Evolutionary conservation across 2,113 vertebrate species (phyloP).

Genomic region (Rhinolophus sinicus): DNA sequence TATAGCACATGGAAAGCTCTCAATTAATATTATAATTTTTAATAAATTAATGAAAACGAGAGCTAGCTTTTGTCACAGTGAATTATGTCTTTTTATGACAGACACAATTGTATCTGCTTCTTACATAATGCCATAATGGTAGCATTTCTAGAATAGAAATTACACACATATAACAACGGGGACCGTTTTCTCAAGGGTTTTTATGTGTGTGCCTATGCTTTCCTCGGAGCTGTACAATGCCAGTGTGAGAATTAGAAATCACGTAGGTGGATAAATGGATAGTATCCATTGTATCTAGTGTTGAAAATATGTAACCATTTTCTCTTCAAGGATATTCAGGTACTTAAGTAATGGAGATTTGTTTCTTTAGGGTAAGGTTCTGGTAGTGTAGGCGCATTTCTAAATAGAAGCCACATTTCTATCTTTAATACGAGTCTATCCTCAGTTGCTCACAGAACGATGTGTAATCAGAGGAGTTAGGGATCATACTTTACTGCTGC

Average conservation of each 20-base stretch:
- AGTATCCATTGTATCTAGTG: neutral
- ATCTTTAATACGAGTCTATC: neutral
- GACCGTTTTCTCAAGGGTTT: conserved; percentile 34
- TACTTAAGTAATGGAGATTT: neutral
- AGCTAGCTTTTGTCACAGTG: neutral
- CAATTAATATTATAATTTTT: conserved; percentile 43
- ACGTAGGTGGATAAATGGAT: neutral
- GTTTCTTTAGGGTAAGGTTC: neutral
- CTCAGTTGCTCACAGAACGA: neutral
- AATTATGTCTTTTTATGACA: conserved; percentile 46
- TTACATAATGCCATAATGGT: conserved; percentile 28
- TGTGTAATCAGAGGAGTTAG: neutral
- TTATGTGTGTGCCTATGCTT: neutral
- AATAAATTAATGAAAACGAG: conserved; percentile 54
- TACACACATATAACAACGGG: neutral
- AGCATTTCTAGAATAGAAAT: conserved; percentile 48
- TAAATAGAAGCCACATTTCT: neutral
- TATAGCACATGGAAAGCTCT: neutral
- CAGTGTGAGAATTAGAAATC: neutral
- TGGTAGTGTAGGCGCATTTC: neutral
- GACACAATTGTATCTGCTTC: conserved; percentile 13
- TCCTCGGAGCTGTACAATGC: neutral
- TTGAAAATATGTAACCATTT: conserved; percentile 2
- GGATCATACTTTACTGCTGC: neutral
- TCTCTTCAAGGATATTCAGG: neutral